Evolutionary conservation across 2,113 vertebrate species (phyloP).

Genomic region (Tragelaphus strepsiceros): DNA sequence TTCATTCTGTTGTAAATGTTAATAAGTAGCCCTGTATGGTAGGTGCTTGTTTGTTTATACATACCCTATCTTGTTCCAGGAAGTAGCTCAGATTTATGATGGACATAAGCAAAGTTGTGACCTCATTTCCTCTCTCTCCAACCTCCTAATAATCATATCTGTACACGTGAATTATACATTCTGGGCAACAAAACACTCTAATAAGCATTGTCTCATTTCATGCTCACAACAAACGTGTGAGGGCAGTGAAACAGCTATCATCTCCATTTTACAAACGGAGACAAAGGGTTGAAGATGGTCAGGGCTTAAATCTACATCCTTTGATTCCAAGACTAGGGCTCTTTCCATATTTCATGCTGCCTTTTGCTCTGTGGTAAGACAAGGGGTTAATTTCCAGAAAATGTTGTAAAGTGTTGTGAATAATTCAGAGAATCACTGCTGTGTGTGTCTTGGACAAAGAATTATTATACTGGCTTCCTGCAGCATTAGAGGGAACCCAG

Average conservation of each 20-base stretch:
- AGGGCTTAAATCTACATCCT: neutral
- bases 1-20: neutral
- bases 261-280: neutral
- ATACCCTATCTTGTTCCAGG: neutral
- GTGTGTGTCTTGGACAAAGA: constrained; percentile 72
- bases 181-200: neutral
- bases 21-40: neutral
- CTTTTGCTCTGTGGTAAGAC: neutral
- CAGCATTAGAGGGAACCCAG: constrained; percentile 41
- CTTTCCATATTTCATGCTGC: neutral
- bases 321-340: neutral
- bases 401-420: constrained; percentile 36
- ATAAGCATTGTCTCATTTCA: neutral
- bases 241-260: neutral
- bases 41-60: neutral
- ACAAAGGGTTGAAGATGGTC: neutral
- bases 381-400: constrained; percentile 65
- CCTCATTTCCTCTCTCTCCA: constrained; percentile 23
- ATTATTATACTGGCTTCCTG: constrained; percentile 71
- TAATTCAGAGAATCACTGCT: constrained; percentile 66
- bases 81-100: neutral
- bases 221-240: neutral
- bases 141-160: neutral
- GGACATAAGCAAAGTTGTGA: neutral
- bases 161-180: neutral